Evolutionary conservation across 2,888 invertebrate species (phyloP), one percentile per base, ranked within the genome.

Genomic region (Leucophenga maculata): DNA sequence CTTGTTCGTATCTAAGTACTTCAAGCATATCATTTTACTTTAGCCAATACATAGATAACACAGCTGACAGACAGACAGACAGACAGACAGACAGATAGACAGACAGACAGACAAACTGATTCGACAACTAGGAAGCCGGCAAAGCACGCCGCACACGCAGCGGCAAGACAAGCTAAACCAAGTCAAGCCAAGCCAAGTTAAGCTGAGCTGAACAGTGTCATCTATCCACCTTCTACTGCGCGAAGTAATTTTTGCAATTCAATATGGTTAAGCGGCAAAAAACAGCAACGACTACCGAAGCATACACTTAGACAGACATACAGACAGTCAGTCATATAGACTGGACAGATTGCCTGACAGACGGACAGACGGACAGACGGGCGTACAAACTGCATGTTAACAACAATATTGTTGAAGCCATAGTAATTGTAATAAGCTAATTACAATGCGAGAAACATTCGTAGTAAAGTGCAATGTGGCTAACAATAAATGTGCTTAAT

Each of bases 371-470:
- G 48, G 39, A 11, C 39, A 50, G 1, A 50, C n/a, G 4, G 50
- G n/a, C 50, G 13, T 2, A 50, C 6, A 16, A 11, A 50, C 6
- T 50, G 13, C 26, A 64, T 44, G 44, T 16, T 46, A 48, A 44
- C 64, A 62, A 69, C 69, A 67, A 48, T 64, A 39, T 67, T 68
- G 74, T 70, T 32, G 83, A 85, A 84, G 83, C 83, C 83, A 77
- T 85, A 84, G 76, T 55, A 22, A 22, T 57, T 31, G 59, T 59
- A 59, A 81, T 83, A 75, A 78, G 80, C 75, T 82, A 84, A 83
- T 81, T 81, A 78, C 82, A 79, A 79, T 81, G 77, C 75, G 71
- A 77, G 79, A 77, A 79, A 75, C 79, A 77, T 75, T 75, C 68
- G 72, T 65, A 67, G 76, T 68, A 75, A 71, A 68, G 69, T 68